These are phyloP conservation scores for Rhinoraja longicauda DNA, from an alignment of 2,797 vertebrate species.

Conservation along the genomic window DNA sequence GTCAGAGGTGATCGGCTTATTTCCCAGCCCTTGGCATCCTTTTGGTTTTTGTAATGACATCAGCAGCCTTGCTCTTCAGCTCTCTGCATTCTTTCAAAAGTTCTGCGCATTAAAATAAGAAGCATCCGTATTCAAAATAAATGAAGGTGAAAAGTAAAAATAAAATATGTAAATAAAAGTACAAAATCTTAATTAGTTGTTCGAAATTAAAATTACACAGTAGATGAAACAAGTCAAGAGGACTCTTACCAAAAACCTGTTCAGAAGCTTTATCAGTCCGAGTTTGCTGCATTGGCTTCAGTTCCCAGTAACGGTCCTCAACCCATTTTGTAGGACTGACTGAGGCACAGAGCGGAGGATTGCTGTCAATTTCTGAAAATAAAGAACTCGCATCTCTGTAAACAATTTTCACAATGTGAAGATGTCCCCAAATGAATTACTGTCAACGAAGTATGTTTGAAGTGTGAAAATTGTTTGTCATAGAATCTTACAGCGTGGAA, in stretches of 20 bases:
- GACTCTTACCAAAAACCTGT: constrained; percentile 64
- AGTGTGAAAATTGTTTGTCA: background rate
- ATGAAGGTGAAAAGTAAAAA: background rate
- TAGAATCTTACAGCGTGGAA: no score
- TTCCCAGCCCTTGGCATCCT: constrained; percentile 63
- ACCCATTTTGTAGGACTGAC: constrained; percentile 68
- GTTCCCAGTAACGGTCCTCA: constrained; percentile 68
- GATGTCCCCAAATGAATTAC: background rate
- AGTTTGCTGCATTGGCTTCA: constrained; percentile 66
- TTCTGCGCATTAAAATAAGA: constrained; percentile 51
- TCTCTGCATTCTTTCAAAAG: constrained; percentile 73
- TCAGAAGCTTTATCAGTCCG: constrained; percentile 71
- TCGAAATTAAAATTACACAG: background rate
- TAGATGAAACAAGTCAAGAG: background rate
- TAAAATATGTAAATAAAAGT: background rate
- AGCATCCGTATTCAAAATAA: background rate
- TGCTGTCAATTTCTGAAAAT: constrained; percentile 65
- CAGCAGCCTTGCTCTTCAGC: constrained; percentile 69
- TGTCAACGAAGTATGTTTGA: background rate
- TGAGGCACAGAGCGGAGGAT: constrained; percentile 61
- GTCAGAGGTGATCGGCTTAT: constrained; percentile 62
- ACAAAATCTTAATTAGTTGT: background rate
- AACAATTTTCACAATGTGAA: no score
- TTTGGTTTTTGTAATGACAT: constrained; percentile 67
- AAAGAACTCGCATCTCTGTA: background rate